Conservation (phyloP, 2,113 vertebrate species). For the Crotalus viridis region DNA sequence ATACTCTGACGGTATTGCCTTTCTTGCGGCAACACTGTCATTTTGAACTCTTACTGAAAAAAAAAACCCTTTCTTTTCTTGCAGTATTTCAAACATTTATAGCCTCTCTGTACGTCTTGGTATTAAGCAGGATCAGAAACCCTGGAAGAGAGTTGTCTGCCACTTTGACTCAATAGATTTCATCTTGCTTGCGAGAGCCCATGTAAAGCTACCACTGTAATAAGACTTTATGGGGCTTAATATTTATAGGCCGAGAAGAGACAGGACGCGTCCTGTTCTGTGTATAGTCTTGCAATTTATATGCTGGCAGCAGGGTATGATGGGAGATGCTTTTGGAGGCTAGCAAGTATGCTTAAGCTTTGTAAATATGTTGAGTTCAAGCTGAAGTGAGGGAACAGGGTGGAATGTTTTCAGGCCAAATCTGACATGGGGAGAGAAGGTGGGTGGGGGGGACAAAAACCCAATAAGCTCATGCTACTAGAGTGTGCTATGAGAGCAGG, state of each 20-base stretch:
- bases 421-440: slow-evolving; percentile 41
- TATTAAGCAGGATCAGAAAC: slow-evolving; percentile 27
- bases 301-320: slow-evolving; percentile 69
- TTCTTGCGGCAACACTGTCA: neutral
- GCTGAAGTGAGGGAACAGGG: slow-evolving; percentile 63
- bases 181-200: neutral
- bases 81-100: slow-evolving; percentile 20
- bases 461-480: slow-evolving; percentile 47
- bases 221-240: slow-evolving; percentile 50
- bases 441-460: neutral
- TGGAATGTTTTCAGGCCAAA: slow-evolving; percentile 68
- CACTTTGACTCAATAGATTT: neutral
- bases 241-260: slow-evolving; percentile 62
- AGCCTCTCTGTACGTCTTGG: neutral
- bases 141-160: neutral
- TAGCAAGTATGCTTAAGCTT: slow-evolving; percentile 74
- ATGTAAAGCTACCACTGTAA: slow-evolving; percentile 43
- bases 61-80: neutral
- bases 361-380: slow-evolving; percentile 83
- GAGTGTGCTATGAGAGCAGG: slow-evolving; percentile 48
- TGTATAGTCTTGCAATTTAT: slow-evolving; percentile 72
- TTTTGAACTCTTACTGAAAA: neutral
- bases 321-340: slow-evolving; percentile 66
- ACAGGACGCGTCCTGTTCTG: slow-evolving; percentile 57
- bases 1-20: neutral